Base-by-base conservation (phyloP, 1,140 invertebrate genomes). In the Gryon sp. region DNA sequence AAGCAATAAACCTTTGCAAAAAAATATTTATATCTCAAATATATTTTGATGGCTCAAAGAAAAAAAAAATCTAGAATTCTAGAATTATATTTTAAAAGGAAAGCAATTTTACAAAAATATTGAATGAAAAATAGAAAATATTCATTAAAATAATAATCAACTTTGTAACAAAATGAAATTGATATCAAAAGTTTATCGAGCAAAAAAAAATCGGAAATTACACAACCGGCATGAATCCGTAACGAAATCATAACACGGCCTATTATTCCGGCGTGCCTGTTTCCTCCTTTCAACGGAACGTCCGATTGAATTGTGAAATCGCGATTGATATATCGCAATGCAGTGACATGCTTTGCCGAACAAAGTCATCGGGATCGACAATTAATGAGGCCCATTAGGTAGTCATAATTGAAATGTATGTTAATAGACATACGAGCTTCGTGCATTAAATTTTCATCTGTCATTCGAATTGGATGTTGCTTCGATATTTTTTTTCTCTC, bases 271-370 rank as follows among this genome's bases (percentile, higher is more conserved):
- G 1, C 22, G 20, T 7, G 2, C 15, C 7, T 16, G 22, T 63
- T 63, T 63, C 60, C 60, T 63, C 20, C 45, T 52, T 63, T 52
- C 24, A 38, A 63, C 16, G 8, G 52, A 48, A 62, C 19, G n/a
- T 26, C 4, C 11, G 14, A 22, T 20, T 59, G 18, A n/a, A 32
- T 60, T 46, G 12, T 12, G 28, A 34, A 59, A 59, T 14, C 24
- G 11, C 5, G n/a, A 60, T 60, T 38, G 11, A 38, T 28, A 46
- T 28, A 38, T 48, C 57, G n/a, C 20, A 22, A 11, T 20, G 28
- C 43, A 36, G n/a, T 30, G 36, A 32, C 24, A 63, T 7, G 9
- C 14, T 30, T 48, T 38, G 40, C 5, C 6, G 4, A 7, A n/a
- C 9, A 12, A 16, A 34, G n/a, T 4, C 20, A 11, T 20, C 34